Evolutionary conservation across 1,140 invertebrate species (phyloP).

Genomic region (Bombus superbus): DNA sequence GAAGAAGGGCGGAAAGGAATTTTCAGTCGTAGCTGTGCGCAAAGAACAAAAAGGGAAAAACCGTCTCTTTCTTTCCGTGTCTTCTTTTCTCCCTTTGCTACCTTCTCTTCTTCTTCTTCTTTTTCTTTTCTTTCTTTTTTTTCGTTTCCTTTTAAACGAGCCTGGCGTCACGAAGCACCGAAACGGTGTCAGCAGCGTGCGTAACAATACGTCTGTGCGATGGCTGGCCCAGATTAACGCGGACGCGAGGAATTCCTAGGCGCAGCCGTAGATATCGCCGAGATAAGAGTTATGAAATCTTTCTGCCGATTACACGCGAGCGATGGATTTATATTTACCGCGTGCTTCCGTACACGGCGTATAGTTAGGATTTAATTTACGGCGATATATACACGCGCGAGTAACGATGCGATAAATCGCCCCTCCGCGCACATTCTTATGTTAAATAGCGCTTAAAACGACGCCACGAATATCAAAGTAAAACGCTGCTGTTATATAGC

Average conservation of each 20-base stretch:
- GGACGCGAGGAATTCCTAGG: constrained; percentile 19
- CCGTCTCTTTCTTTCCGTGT: background rate
- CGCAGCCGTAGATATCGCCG: background rate
- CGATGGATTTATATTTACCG: constrained; percentile 3
- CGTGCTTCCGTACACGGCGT: too few species aligned
- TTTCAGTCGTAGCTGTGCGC: background rate
- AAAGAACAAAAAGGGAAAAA: background rate
- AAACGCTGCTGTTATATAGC: background rate
- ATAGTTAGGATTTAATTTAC: background rate
- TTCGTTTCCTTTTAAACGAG: background rate
- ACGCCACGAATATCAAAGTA: background rate
- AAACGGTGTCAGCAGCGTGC: constrained; percentile 32
- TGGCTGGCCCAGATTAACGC: constrained; percentile 42
- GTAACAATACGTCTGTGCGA: constrained; percentile 35
- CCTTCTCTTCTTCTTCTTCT: background rate
- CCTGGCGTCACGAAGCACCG: constrained; percentile 21
- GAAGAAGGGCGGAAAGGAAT: background rate
- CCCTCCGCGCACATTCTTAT: background rate
- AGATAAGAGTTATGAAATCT: constrained; percentile 35
- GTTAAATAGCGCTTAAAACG: background rate
- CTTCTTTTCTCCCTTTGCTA: too few species aligned
- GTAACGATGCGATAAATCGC: background rate
- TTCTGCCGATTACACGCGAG: background rate
- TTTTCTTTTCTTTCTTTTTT: too few species aligned
- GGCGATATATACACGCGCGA: too few species aligned